These are phyloP conservation scores for Callopanchax toddi DNA, from an alignment of 2,113 vertebrate species.

Conservation along the genomic window DNA sequence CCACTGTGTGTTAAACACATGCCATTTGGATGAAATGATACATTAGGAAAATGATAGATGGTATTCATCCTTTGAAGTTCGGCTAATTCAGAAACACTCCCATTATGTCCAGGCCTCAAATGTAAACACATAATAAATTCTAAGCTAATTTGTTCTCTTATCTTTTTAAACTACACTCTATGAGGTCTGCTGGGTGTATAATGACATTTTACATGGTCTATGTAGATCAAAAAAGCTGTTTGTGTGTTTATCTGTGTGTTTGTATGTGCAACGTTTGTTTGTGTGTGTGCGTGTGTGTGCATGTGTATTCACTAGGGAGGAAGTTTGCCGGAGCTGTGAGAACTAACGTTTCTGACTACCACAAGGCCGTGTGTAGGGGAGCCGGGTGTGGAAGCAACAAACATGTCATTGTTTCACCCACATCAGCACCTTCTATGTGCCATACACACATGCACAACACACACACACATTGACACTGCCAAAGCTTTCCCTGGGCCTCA, in stretches of 20 bases:
- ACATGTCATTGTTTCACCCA: slow-evolving; percentile 74
- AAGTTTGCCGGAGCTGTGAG: slow-evolving; percentile 23
- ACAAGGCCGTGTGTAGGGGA: neutral
- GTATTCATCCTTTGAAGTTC: slow-evolving; percentile 24
- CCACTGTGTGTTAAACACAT: slow-evolving; percentile 30
- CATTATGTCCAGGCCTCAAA: slow-evolving; percentile 23
- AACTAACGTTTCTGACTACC: slow-evolving; percentile 22
- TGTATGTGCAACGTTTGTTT: too few species aligned
- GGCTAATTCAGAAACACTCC: slow-evolving; percentile 29
- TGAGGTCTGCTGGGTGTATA: slow-evolving; percentile 39
- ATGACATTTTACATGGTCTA: slow-evolving; percentile 42
- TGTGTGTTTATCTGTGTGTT: too few species aligned
- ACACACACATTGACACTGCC: slow-evolving; percentile 26
- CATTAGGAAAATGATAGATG: slow-evolving; percentile 15
- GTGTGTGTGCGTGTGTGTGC: slow-evolving; percentile 2
- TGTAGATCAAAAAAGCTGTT: slow-evolving; percentile 24
- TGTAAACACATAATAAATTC: slow-evolving; percentile 53
- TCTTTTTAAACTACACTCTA: slow-evolving; percentile 51
- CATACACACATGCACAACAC: neutral
- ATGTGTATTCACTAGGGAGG: slow-evolving; percentile 10
- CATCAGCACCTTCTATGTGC: slow-evolving; percentile 55
- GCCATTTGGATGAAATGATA: slow-evolving; percentile 40
- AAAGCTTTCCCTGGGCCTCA: slow-evolving; percentile 32
- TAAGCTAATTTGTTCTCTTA: slow-evolving; percentile 59
- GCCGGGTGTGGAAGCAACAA: slow-evolving; percentile 58